Conservation (phyloP, 1,140 invertebrate species). For the Laupala kohalensis region DNA sequence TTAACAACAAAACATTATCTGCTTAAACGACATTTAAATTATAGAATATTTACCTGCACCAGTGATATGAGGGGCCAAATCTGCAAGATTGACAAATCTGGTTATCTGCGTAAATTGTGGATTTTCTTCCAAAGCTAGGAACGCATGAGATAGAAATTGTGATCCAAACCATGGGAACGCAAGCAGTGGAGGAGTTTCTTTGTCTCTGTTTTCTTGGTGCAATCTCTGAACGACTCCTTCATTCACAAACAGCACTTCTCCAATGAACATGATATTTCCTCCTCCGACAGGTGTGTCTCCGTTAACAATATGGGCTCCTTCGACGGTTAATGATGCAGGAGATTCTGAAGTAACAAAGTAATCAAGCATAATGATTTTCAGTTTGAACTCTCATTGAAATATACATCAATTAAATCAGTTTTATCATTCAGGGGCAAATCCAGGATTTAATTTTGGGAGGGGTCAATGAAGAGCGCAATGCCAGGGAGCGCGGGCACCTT, state of each 20-base stretch:
- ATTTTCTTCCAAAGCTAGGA: conserved; percentile 39
- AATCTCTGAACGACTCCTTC: conserved; percentile 41
- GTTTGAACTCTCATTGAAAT: no score
- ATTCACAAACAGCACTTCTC: conserved; percentile 44
- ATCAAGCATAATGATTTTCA: no score
- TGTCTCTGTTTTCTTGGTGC: conserved; percentile 43
- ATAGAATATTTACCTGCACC: conserved; percentile 32
- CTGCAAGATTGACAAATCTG: conserved; percentile 40
- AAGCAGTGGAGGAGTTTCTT: conserved; percentile 45
- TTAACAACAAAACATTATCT: no score
- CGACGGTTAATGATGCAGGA: conserved; percentile 28
- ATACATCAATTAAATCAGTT: no score
- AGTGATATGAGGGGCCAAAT: conserved; percentile 40
- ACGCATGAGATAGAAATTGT: conserved; percentile 45
- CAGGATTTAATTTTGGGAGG: no score
- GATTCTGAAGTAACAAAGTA: not conserved
- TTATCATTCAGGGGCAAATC: no score
- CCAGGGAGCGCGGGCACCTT: no score
- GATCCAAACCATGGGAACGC: conserved; percentile 48
- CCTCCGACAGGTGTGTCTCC: conserved; percentile 40
- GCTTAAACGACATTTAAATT: no score
- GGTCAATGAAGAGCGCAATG: no score
- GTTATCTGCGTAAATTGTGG: conserved; percentile 38
- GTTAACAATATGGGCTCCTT: conserved; percentile 40
- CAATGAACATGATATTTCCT: conserved; percentile 45